These are phyloP conservation scores for Oeneis ivallda DNA, from an alignment of 2,888 invertebrate species.

Conservation along the genomic window DNA sequence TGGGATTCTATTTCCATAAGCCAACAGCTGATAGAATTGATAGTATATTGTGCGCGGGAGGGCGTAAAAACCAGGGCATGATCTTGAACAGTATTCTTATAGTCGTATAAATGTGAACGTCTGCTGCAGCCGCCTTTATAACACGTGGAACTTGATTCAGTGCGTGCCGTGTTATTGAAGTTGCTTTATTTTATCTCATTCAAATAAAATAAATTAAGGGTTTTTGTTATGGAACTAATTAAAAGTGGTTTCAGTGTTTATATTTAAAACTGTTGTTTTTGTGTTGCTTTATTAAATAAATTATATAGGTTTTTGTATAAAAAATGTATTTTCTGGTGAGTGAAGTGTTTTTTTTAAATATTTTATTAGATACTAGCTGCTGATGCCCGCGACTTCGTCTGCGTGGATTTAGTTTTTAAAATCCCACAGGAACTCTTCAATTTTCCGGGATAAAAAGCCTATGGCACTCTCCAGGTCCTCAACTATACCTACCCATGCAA, in stretches of 20 bases:
- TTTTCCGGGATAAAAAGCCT: no score
- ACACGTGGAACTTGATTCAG: conserved; percentile 21
- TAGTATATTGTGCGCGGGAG: conserved; percentile 33
- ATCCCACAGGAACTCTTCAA: no score
- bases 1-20: background rate
- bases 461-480: no score
- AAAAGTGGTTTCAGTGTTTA: background rate
- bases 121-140: conserved; percentile 18
- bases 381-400: no score
- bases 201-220: background rate
- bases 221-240: background rate
- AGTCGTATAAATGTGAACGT: conserved; percentile 37
- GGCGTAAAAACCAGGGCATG: conserved; percentile 36
- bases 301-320: background rate
- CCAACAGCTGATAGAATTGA: conserved; percentile 12
- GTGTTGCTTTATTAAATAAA: background rate
- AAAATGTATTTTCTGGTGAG: conserved; percentile 18
- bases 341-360: conserved; percentile 3
- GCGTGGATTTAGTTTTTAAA: no score
- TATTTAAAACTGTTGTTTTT: background rate
- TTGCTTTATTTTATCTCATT: background rate
- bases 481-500: no score
- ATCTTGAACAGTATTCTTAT: conserved; percentile 27
- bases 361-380: no score
- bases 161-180: conserved; percentile 24